Conservation (phyloP, 2,113 vertebrate species). For the Cephalopholis sonnerati region DNA sequence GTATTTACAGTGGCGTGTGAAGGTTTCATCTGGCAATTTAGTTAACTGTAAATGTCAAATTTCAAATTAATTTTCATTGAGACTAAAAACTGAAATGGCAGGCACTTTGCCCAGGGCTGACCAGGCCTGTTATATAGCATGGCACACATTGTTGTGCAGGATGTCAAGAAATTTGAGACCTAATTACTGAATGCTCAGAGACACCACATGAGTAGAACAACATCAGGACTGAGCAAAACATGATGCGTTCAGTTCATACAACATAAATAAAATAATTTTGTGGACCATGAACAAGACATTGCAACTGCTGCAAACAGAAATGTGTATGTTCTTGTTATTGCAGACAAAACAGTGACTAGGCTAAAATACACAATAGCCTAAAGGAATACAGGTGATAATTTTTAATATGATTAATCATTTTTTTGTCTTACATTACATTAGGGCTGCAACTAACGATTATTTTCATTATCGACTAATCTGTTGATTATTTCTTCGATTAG, state of each 20-base stretch:
- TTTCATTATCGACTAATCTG: too few relatives aligned
- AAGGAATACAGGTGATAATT: background rate
- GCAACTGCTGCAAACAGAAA: background rate
- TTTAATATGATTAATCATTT: too few relatives aligned
- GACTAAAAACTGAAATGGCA: background rate
- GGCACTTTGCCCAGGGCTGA: slow-evolving; percentile 3
- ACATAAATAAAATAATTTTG: background rate
- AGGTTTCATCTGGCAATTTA: background rate
- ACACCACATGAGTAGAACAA: background rate
- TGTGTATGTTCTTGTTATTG: background rate
- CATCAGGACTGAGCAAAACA: background rate
- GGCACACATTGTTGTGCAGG: background rate
- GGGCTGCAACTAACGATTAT: too few relatives aligned
- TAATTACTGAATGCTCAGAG: slow-evolving; percentile 1
- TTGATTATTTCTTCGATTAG: too few relatives aligned
- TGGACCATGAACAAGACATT: background rate
- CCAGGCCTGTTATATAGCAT: background rate
- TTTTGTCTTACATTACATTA: too few relatives aligned
- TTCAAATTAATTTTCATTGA: background rate
- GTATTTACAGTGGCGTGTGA: background rate
- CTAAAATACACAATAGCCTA: background rate
- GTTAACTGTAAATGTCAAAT: background rate
- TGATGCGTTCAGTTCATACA: background rate
- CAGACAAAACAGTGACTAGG: background rate
- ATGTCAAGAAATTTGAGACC: background rate